Evolutionary conservation across 2,797 vertebrate genomes (phyloP).

Genomic region (Sebastes goodei): DNA sequence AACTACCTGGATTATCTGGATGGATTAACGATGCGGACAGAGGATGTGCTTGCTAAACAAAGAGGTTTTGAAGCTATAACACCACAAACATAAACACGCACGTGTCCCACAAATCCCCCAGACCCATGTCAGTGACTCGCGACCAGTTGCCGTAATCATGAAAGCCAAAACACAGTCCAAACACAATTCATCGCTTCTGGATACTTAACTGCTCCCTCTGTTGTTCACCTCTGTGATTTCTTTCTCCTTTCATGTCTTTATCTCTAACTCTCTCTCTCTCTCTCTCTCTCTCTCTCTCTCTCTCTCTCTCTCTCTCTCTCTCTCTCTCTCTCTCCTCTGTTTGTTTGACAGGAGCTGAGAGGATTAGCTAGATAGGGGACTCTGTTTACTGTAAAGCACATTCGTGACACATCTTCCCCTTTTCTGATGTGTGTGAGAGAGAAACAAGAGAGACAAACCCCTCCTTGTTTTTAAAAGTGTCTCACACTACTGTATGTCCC

Average conservation of each 20-base stretch:
- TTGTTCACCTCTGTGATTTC: slow-evolving; percentile 41
- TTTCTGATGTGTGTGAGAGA: slow-evolving; percentile 41
- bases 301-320: slow-evolving; percentile 1
- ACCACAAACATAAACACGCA: slow-evolving; percentile 40
- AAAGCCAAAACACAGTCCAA: slow-evolving; percentile 36
- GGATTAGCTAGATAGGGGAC: slow-evolving; percentile 68
- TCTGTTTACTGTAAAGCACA: slow-evolving; percentile 77
- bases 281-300: slow-evolving; percentile 15
- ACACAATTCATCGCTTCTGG: slow-evolving; percentile 44
- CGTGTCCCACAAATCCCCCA: slow-evolving; percentile 41
- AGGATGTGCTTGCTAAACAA: slow-evolving; percentile 45
- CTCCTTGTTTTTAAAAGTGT: slow-evolving; percentile 19
- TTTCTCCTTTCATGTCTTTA: slow-evolving; percentile 58
- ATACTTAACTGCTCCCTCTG: slow-evolving; percentile 44
- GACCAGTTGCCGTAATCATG: slow-evolving; percentile 34
- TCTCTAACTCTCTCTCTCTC: slow-evolving; percentile 28
- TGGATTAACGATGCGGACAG: slow-evolving; percentile 28
- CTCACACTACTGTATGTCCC: not conserved
- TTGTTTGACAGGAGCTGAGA: slow-evolving; percentile 68
- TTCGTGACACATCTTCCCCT: slow-evolving; percentile 57
- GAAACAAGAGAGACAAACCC: slow-evolving; percentile 4
- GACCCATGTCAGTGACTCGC: slow-evolving; percentile 27
- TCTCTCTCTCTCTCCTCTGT: slow-evolving; percentile 39
- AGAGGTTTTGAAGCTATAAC: slow-evolving; percentile 42
- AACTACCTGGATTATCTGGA: slow-evolving; percentile 51